Conservation (phyloP, 2,113 vertebrate genomes). For the Ptilonorhynchus violaceus region DNA sequence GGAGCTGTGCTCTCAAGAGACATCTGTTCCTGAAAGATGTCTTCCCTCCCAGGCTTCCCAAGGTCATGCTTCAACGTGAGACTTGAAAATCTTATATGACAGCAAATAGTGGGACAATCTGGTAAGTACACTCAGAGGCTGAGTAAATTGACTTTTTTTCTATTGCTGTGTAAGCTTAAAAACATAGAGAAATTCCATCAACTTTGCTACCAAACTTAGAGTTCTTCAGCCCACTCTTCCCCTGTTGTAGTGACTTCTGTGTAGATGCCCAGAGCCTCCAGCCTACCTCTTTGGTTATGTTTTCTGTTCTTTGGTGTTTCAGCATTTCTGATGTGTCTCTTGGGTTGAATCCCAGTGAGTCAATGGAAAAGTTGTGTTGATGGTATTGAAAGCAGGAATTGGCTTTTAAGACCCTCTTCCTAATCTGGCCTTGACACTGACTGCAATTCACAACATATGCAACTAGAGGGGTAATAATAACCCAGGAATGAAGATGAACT, state of each 20-base stretch:
- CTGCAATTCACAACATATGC: background rate
- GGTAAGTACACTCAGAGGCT: background rate
- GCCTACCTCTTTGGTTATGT: background rate
- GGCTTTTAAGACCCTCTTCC: background rate
- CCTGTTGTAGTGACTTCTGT: background rate
- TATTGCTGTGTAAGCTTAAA: background rate
- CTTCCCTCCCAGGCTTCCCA: background rate
- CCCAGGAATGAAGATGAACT: background rate
- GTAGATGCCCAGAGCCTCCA: background rate
- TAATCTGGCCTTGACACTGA: background rate
- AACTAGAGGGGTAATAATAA: background rate
- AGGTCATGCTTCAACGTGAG: background rate
- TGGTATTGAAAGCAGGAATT: background rate
- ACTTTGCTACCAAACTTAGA: background rate
- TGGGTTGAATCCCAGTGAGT: background rate
- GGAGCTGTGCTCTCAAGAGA: background rate
- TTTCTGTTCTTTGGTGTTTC: background rate
- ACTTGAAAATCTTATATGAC: background rate
- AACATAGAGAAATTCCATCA: background rate
- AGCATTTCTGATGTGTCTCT: background rate
- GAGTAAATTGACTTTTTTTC: background rate
- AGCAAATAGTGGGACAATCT: conserved; percentile 6
- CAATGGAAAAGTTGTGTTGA: background rate
- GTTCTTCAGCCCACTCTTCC: background rate
- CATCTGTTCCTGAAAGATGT: background rate